Conservation (phyloP, 92 coral and sea anemone species). For the Ricordea florida region DNA sequence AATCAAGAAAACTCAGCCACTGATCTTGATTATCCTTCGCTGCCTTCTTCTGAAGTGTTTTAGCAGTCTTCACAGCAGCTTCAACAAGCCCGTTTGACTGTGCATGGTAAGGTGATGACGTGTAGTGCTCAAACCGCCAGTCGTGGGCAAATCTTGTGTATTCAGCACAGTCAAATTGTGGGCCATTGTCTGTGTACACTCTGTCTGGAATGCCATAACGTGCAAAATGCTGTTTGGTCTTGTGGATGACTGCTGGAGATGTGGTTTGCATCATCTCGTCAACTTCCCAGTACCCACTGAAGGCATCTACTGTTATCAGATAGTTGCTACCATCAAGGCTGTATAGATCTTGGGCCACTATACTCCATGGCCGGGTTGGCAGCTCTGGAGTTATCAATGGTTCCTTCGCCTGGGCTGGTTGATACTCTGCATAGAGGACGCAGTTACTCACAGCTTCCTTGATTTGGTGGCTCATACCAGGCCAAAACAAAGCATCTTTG, state of each 20-base stretch:
- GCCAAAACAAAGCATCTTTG: slow-evolving; percentile 16
- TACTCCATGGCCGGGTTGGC: slow-evolving; percentile 9
- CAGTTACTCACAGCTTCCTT: no score
- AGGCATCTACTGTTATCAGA: not conserved
- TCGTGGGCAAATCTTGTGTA: not conserved
- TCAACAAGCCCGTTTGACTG: not conserved
- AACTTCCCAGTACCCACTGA: not conserved
- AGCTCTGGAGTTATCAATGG: slow-evolving; percentile 1
- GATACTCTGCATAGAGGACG: no score
- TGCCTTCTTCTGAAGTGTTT: not conserved
- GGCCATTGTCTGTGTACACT: not conserved
- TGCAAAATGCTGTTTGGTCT: not conserved
- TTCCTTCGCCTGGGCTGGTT: no score
- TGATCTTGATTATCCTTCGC: not conserved
- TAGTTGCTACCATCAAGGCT: not conserved
- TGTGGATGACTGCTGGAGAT: not conserved
- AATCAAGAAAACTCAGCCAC: not conserved
- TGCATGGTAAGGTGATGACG: not conserved
- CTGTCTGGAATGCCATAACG: not conserved
- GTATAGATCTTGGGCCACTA: not conserved
- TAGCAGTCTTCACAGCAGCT: not conserved
- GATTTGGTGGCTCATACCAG: not conserved
- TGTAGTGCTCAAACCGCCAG: not conserved
- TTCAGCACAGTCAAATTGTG: not conserved
- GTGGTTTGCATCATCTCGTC: not conserved